A percentile compares a stretch with the other conserved stretches of the same genome.
Conservation (phyloP, 2,797 vertebrate species). For the Pseudochirops corinnae region DNA sequence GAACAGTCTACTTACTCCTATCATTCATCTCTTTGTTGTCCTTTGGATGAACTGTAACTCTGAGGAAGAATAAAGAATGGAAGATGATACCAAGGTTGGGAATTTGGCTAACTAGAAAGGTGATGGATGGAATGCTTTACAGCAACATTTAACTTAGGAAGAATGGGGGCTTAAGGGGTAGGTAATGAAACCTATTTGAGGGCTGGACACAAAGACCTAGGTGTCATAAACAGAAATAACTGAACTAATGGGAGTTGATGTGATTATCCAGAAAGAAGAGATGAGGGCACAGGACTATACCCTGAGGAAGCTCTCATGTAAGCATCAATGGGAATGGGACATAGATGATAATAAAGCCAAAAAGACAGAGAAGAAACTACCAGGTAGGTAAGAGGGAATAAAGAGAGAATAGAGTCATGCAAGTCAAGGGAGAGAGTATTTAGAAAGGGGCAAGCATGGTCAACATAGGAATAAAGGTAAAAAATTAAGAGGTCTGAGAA, state of each 20-base stretch:
- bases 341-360: neutral
- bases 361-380: neutral
- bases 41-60: neutral
- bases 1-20: neutral
- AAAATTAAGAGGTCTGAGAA: neutral
- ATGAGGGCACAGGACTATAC: neutral
- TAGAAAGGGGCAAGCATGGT: neutral
- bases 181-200: neutral
- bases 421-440: neutral
- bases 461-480: neutral
- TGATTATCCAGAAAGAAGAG: conserved; percentile 33
- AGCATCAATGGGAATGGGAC: neutral
- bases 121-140: neutral
- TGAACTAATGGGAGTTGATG: neutral
- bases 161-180: neutral
- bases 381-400: neutral
- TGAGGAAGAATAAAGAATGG: neutral
- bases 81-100: neutral
- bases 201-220: neutral
- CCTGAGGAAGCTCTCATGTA: neutral
- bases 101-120: neutral
- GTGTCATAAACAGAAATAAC: neutral
- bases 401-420: neutral
- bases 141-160: neutral
- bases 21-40: neutral